A percentile compares a stretch with the other conserved stretches of the same genome.
Conservation (phyloP, 1,140 invertebrate species). For the Papilio dardanus region DNA sequence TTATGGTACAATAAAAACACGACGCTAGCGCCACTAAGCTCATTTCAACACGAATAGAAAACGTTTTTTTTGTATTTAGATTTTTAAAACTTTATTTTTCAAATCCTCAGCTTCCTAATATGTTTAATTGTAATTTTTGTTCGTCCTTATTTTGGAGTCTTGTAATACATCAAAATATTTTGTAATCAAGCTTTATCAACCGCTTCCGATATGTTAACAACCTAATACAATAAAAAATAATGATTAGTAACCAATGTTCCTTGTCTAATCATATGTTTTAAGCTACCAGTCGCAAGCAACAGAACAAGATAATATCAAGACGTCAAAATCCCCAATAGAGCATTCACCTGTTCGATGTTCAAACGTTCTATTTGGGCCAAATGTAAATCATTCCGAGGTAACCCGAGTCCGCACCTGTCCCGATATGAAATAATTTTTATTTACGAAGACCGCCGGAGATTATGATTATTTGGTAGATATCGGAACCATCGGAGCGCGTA, state of each 20-base stretch:
- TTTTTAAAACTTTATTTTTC: background rate
- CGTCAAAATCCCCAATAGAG: conserved; percentile 51
- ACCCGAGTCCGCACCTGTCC: conserved; percentile 76
- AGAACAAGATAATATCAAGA: conserved; percentile 54
- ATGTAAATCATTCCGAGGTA: conserved; percentile 65
- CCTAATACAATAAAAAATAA: background rate
- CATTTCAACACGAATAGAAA: conserved; percentile 17
- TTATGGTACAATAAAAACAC: conserved; percentile 48
- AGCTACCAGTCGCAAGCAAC: conserved; percentile 48
- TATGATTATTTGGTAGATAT: conserved; percentile 75
- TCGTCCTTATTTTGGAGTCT: too few species aligned
- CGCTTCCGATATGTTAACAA: conserved; percentile 6
- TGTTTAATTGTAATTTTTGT: background rate
- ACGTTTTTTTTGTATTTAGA: background rate
- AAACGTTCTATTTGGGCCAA: conserved; percentile 68
- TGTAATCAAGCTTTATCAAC: too few species aligned
- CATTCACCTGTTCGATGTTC: conserved; percentile 55
- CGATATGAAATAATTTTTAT: conserved; percentile 77
- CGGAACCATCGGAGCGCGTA: conserved; percentile 68
- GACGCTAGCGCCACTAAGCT: background rate
- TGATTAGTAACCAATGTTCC: conserved; percentile 16
- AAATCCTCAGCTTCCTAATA: background rate
- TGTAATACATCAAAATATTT: too few species aligned
- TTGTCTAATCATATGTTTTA: conserved; percentile 9
- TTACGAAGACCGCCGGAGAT: conserved; percentile 74